Base-by-base conservation (phyloP, 1,140 invertebrate species). In the Calephelis nemesis region DNA sequence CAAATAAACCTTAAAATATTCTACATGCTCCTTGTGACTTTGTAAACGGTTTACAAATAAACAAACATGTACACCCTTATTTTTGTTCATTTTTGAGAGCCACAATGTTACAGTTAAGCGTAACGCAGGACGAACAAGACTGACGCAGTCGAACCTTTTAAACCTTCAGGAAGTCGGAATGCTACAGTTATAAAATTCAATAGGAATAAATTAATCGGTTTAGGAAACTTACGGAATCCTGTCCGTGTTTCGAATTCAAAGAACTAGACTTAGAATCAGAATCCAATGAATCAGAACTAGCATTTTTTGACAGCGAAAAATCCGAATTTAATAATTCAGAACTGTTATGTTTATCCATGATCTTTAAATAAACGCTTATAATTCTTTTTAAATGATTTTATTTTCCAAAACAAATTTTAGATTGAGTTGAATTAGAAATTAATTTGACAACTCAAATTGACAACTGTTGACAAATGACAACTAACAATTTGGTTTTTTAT, bases 251-350 rank as follows among this genome's bases (percentile, higher is more conserved):
- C 40, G 96, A 96, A 91, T 96, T 96, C 69, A 96, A 92, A 63
- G 96, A 96, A 89, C 95, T 96, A 73, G 96, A 96, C 93, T 97
- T 97, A 48, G 92, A 92, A 69, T 96, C 95, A 1, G 96, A 96
- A 85, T 95, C 94, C 71, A 97, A 92, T 12, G 95, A 96, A 87
- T 97, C 96, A 47, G 94, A 95, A 87, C 95, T 96, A 13, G 95
- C 94, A 92, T 96, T 92, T 81, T 92, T 92, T 8, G 90, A 92
- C 52, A 91, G 71, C 12, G 89, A 87, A 75, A 88, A 91, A 63
- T 92, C 90, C 6, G 90, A 92, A 78, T 83, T 90, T 48, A 92
- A 72, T 42, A 92, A 74, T 67, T 92, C 92, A n/a, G 92, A 90
- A 79, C 90, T 92, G 67, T 90, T 91, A 58, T 92, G 87, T 75